These are phyloP conservation scores for Temnopleurus reevesii DNA, from an alignment of 53 echinoderm and acorn worm genomes.

Conservation along the genomic window DNA sequence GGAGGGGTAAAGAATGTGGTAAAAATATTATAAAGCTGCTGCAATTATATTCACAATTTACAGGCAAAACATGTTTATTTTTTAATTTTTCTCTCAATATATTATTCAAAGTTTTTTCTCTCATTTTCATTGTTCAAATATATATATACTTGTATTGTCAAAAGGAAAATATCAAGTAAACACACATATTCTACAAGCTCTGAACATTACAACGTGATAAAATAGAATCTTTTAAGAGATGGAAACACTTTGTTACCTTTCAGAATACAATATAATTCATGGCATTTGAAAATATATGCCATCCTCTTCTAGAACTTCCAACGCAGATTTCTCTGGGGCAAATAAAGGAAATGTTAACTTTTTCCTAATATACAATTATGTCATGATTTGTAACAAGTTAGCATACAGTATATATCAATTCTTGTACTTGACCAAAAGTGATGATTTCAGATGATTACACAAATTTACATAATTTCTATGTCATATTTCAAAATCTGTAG, in stretches of 20 bases:
- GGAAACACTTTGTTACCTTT: constrained; percentile 30
- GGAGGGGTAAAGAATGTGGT: constrained; percentile 57
- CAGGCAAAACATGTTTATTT: constrained; percentile 45
- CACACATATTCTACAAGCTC: constrained; percentile 58
- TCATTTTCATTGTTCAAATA: constrained; percentile 51
- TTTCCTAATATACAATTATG: constrained; percentile 18
- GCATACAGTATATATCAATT: constrained; percentile 13
- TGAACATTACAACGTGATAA: constrained; percentile 56
- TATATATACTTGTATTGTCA: constrained; percentile 60
- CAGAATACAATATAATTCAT: constrained; percentile 56
- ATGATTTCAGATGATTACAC: constrained; percentile 49
- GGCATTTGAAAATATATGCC: constrained; percentile 30
- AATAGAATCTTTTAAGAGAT: constrained; percentile 32
- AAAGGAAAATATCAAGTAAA: constrained; percentile 54
- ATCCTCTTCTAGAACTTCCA: neutral
- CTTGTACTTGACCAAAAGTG: constrained; percentile 7
- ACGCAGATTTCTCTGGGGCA: neutral
- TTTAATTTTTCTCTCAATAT: constrained; percentile 37
- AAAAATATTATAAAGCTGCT: constrained; percentile 62
- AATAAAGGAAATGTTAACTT: neutral
- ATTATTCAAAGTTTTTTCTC: constrained; percentile 36
- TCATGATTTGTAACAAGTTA: constrained; percentile 24
- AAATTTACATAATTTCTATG: neutral
- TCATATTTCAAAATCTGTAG: neutral
- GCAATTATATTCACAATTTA: constrained; percentile 60